These are phyloP conservation scores for Dasypus novemcinctus DNA, from an alignment of 2,113 vertebrate genomes.

Conservation along the genomic window DNA sequence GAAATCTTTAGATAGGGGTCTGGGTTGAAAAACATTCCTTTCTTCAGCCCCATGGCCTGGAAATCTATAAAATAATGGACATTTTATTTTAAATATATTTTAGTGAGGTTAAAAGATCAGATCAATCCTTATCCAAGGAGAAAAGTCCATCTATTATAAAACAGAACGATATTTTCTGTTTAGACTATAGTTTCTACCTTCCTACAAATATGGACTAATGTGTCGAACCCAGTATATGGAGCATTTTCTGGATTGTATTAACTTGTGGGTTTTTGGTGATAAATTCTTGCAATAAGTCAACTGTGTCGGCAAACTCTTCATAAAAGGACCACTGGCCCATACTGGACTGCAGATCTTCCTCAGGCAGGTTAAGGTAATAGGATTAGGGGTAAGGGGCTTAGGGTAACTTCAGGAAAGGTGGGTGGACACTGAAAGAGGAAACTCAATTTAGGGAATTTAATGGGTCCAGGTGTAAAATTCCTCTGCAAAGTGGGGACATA, in stretches of 20 bases:
- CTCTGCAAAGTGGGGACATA: not conserved
- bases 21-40: slow-evolving; percentile 99
- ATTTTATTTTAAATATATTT: slow-evolving; percentile 45
- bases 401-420: not conserved
- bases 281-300: not conserved
- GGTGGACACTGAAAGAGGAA: not conserved
- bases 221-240: not conserved
- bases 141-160: not conserved
- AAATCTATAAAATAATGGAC: slow-evolving; percentile 86
- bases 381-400: not conserved
- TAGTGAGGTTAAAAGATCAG: not conserved
- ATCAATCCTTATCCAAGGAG: not conserved
- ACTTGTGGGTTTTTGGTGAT: not conserved
- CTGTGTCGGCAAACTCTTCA: not conserved
- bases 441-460: not conserved
- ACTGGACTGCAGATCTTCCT: not conserved
- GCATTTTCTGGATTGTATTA: not conserved
- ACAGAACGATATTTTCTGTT: not conserved
- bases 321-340: not conserved
- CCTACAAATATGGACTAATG: not conserved
- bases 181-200: not conserved
- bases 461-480: not conserved
- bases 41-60: slow-evolving; percentile 96
- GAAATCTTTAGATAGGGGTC: slow-evolving; percentile 99
- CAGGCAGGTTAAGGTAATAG: not conserved